These are phyloP conservation scores for Pycnomerus fuliginosus DNA, from an alignment of 2,888 invertebrate genomes.

Conservation along the genomic window DNA sequence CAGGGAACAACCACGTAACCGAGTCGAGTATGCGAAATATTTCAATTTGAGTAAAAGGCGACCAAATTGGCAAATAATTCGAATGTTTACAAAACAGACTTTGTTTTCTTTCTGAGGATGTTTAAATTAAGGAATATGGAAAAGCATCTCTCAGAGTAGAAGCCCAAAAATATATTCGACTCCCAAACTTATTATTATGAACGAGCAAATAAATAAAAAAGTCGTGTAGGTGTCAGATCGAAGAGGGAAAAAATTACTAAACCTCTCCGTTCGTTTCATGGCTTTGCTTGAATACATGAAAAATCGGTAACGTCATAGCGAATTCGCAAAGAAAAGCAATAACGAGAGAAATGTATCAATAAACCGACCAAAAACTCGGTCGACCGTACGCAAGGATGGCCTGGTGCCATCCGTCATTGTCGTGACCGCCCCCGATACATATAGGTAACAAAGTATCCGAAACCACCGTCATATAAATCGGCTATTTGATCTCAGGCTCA, in stretches of 20 bases:
- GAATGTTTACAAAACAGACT: slow-evolving; percentile 27
- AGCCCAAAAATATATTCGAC: background rate
- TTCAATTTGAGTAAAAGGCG: slow-evolving; percentile 37
- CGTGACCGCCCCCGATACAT: slow-evolving; percentile 38
- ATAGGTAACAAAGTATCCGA: slow-evolving; percentile 43
- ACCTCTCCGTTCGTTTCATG: slow-evolving; percentile 14
- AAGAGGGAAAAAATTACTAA: slow-evolving; percentile 24
- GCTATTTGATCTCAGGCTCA: slow-evolving; percentile 43
- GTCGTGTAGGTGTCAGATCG: background rate
- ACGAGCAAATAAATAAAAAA: background rate
- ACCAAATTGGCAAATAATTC: slow-evolving; percentile 33
- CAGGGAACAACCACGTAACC: slow-evolving; percentile 26
- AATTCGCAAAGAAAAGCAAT: slow-evolving; percentile 37
- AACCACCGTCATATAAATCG: slow-evolving; percentile 40
- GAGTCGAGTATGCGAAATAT: slow-evolving; percentile 33
- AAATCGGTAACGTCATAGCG: slow-evolving; percentile 28
- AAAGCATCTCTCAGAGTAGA: background rate
- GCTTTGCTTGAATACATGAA: slow-evolving; percentile 29
- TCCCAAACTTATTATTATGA: background rate
- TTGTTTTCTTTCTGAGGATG: background rate
- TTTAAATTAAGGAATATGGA: background rate
- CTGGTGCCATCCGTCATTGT: slow-evolving; percentile 41
- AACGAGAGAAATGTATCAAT: slow-evolving; percentile 38
- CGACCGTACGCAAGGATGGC: slow-evolving; percentile 33
- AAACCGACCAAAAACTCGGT: slow-evolving; percentile 35